A percentile compares a stretch with the other conserved stretches of the same genome.
phyloP scores from a whole-genome alignment of 2,113 vertebrate genomes.

The Nymphicus hollandicus region DNA sequence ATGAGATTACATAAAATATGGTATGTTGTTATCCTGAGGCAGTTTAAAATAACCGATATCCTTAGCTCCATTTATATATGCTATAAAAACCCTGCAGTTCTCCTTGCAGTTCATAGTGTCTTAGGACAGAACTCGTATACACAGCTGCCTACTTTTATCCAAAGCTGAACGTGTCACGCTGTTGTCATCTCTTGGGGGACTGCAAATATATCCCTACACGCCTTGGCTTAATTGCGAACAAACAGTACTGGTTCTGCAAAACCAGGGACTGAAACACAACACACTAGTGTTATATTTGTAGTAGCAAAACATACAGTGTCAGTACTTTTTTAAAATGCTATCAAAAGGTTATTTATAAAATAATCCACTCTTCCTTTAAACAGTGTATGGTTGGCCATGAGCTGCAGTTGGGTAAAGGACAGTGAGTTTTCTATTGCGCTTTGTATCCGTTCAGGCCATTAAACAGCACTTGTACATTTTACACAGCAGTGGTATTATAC shows the following conservation, averaged over 20 bases:
- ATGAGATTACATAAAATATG: neutral
- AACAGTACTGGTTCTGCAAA: neutral
- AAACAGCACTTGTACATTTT: conserved; percentile 53
- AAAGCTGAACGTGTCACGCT: neutral
- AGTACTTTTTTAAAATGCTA: neutral
- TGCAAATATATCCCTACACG: neutral
- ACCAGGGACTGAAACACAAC: neutral
- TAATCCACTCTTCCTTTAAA: conserved; percentile 13
- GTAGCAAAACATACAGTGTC: neutral
- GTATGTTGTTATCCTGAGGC: conserved; percentile 10
- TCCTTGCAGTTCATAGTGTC: neutral
- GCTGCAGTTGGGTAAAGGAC: conserved; percentile 37
- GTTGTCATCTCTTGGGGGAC: neutral
- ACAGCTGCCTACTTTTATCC: neutral
- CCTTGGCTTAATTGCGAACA: neutral
- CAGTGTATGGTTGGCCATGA: neutral
- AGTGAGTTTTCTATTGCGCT: conserved; percentile 69
- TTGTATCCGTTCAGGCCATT: conserved; percentile 53
- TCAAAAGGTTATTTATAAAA: conserved; percentile 25
- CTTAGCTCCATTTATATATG: neutral
- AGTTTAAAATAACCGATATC: neutral
- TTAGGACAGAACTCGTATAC: neutral
- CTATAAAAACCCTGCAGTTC: neutral
- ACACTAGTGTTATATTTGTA: neutral
- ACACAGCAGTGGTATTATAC: conserved; percentile 58